Evolutionary conservation across 1,140 invertebrate genomes (phyloP).

Genomic region (Apolygus lucorum): DNA sequence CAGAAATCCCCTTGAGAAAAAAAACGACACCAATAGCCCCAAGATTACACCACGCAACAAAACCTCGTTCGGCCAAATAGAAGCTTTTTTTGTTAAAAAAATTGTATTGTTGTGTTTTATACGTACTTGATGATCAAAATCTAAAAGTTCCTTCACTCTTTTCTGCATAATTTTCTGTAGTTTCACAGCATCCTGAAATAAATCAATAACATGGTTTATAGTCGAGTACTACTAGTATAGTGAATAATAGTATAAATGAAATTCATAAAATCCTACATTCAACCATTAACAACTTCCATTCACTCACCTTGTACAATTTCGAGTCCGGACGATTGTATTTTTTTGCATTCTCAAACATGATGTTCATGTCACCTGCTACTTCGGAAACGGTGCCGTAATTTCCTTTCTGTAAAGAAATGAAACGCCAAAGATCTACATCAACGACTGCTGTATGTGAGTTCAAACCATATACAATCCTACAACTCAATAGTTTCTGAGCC

Average conservation of each 20-base stretch:
- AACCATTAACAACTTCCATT: no score
- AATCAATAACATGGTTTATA: no score
- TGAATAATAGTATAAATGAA: no score
- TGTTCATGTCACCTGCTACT: conserved; percentile 87
- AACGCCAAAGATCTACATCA: no score
- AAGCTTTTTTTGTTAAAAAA: background rate
- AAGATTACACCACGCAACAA: no score
- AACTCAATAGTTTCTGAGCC: no score
- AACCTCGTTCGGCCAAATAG: background rate
- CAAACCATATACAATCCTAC: no score
- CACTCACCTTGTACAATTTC: conserved; percentile 75
- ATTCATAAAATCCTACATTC: no score
- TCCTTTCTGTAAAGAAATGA: conserved; percentile 48
- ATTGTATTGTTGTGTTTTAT: background rate
- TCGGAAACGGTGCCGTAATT: conserved; percentile 80
- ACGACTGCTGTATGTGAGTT: no score
- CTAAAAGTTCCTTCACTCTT: conserved; percentile 73
- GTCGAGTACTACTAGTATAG: no score
- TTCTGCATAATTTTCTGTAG: conserved; percentile 75
- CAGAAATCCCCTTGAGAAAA: no score
- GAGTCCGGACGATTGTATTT: conserved; percentile 86
- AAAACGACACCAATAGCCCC: no score
- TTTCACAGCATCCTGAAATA: conserved; percentile 60
- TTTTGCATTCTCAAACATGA: conserved; percentile 98
- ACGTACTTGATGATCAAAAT: conserved; percentile 46